Conservation (phyloP, 2,888 invertebrate genomes). For the Leptarthrus brevirostris region DNA sequence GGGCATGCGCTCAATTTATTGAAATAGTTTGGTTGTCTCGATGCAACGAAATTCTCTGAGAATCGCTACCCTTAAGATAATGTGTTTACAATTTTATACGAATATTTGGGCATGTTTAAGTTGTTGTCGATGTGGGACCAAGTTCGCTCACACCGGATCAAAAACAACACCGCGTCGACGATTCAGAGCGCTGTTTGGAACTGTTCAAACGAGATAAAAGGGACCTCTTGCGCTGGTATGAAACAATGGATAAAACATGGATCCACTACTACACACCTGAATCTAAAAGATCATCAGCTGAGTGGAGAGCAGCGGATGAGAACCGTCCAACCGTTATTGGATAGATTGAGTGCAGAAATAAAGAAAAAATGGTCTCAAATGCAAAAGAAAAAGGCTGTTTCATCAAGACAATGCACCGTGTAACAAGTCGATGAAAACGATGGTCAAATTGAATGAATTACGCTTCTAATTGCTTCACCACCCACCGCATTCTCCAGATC, state of each 20-base stretch:
- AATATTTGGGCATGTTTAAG: conserved; percentile 59
- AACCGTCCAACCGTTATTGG: conserved; percentile 13
- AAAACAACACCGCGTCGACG: conserved; percentile 57
- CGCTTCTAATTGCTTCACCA: conserved; percentile 15
- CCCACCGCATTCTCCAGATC: background rate
- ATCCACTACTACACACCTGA: conserved; percentile 60
- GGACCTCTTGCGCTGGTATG: conserved; percentile 59
- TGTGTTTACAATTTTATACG: conserved; percentile 55
- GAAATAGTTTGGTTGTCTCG: too few relatives aligned
- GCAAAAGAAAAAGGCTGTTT: conserved; percentile 20
- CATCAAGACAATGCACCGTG: conserved; percentile 43
- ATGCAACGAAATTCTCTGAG: too few relatives aligned
- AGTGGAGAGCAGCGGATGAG: conserved; percentile 36
- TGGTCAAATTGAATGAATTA: conserved; percentile 17
- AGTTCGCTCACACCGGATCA: conserved; percentile 59
- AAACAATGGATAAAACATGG: conserved; percentile 63
- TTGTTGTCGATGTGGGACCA: conserved; percentile 60
- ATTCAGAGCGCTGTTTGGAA: conserved; percentile 59
- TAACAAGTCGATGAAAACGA: conserved; percentile 6
- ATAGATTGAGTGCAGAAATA: conserved; percentile 39
- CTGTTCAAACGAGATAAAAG: conserved; percentile 59
- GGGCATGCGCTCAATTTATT: too few relatives aligned
- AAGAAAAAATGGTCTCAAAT: conserved; percentile 19
- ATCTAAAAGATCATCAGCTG: conserved; percentile 55
- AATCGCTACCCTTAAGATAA: too few relatives aligned